A percentile compares a stretch with the other conserved stretches of the same genome.
phyloP scores from a whole-genome alignment of 1,140 invertebrate genomes.

The Temnothorax nylanderi region DNA sequence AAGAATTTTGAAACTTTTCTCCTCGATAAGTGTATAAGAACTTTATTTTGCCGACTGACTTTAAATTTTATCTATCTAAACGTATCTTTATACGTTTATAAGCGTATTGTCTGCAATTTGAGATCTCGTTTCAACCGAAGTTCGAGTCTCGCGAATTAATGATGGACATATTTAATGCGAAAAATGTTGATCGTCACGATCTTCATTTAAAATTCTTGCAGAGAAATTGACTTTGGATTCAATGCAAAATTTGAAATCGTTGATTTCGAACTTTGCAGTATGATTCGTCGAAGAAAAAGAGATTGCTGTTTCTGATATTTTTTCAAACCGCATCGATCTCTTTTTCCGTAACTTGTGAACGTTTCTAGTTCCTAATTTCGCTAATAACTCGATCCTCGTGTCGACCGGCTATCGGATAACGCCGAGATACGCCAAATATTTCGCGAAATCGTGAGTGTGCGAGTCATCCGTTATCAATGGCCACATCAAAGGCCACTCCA shows the following conservation, averaged over 20 bases:
- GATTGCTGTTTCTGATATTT: neutral
- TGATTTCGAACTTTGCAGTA: neutral
- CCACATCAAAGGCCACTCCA: constrained; percentile 16
- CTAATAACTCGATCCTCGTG: constrained; percentile 47
- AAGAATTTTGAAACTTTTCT: neutral
- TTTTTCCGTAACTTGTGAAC: neutral
- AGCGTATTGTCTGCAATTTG: neutral
- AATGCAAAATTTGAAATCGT: neutral
- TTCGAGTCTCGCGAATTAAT: neutral
- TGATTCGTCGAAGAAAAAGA: constrained; percentile 3
- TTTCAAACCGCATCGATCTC: neutral
- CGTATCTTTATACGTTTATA: neutral
- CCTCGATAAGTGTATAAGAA: neutral
- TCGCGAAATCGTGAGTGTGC: neutral
- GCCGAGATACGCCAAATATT: neutral
- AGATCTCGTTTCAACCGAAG: neutral
- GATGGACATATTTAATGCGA: neutral
- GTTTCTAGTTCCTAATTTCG: constrained; percentile 1
- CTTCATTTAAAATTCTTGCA: neutral
- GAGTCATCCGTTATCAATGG: neutral
- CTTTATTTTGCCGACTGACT: neutral
- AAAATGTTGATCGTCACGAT: neutral
- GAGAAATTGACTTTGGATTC: neutral
- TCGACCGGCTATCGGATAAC: constrained; percentile 17
- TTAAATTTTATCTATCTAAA: neutral